Conservation (phyloP, 1,140 invertebrate genomes). For the Caerostris darwini region DNA sequence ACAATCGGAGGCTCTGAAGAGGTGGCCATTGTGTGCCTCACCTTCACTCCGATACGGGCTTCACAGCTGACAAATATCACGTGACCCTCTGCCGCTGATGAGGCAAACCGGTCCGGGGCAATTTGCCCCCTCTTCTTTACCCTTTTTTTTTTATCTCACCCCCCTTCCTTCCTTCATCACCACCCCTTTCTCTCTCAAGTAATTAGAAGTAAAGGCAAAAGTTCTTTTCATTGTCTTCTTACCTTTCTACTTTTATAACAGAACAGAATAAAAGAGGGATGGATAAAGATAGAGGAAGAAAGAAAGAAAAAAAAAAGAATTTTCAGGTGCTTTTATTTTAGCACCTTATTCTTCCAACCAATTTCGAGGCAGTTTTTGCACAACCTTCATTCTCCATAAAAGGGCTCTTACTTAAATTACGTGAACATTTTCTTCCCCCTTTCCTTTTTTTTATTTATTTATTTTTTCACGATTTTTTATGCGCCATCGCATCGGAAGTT, state of each 20-base stretch:
- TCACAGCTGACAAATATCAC: slow-evolving; percentile 75
- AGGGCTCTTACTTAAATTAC: slow-evolving; percentile 74
- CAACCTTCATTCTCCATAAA: slow-evolving; percentile 67
- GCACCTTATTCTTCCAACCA: slow-evolving; percentile 49
- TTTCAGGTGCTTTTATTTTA: slow-evolving; percentile 75
- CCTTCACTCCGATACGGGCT: slow-evolving; percentile 47
- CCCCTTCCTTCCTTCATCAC: not conserved
- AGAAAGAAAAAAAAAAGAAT: slow-evolving; percentile 8
- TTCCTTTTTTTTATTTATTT: not conserved
- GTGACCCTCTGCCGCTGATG: slow-evolving; percentile 73
- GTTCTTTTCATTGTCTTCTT: slow-evolving; percentile 73
- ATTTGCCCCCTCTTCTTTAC: slow-evolving; percentile 23
- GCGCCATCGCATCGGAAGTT: slow-evolving; percentile 46
- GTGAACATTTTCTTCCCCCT: slow-evolving; percentile 63
- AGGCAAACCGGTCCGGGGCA: slow-evolving; percentile 68
- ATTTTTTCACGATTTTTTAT: not conserved
- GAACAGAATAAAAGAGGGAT: slow-evolving; percentile 2
- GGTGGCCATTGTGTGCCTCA: slow-evolving; percentile 69
- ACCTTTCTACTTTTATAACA: slow-evolving; percentile 26
- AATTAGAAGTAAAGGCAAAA: slow-evolving; percentile 75
- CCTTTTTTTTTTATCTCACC: slow-evolving; percentile 33
- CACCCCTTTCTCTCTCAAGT: slow-evolving; percentile 15
- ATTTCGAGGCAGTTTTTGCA: slow-evolving; percentile 58
- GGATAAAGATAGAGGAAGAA: slow-evolving; percentile 21
- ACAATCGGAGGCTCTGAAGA: slow-evolving; percentile 74